Base-by-base conservation (phyloP, 2,888 invertebrate genomes). In the Tenthredo distinguenda region DNA sequence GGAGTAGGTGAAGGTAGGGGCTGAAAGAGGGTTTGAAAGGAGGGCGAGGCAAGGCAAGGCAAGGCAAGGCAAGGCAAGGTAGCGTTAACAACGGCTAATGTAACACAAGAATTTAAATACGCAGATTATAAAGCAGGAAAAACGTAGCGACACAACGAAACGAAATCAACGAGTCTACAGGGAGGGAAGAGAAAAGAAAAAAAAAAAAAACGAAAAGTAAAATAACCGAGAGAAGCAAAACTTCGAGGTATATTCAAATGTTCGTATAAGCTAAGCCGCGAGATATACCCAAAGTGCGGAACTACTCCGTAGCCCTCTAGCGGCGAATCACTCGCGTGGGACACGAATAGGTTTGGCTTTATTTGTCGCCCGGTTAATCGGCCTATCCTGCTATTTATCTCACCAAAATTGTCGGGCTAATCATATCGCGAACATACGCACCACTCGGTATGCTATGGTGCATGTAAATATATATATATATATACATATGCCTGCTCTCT, bases 311-410 rank as follows among this genome's bases (percentile, higher is more conserved):
- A 47, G 31, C 50, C 31, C 50, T 77, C 31, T 26, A 18, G 26
- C 34, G 77, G 26, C 18, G 55, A 31, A 55, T 55, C 50, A 68
- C 43, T 83, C 83, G 83, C 83, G 83, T 83, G 83, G 83, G 83
- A 71, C 83, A 83, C 83, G 83, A 83, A 47, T 34, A 43, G 47
- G 68, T 47, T 65, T 31, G 83, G 68, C 34, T 83, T 83, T 68
- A 83, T 83, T 83, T 47, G 83, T 68, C 43, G 83, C 68, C 31
- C 65, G 40, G 43, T 83, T 83, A 83, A 83, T 83, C 83, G 83
- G 68, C n/a, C 21, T 82, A 77, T 77, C 77, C 77, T 0, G 31
- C 31, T 71, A 83, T 71, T 83, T 83, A 83, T 83, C 83, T 43
- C 34, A 71, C 83, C 68, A 21, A 81, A 81, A 81, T 26, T 81